Conservation (phyloP, 1,140 invertebrate genomes). For the Agrypnia vestita region DNA sequence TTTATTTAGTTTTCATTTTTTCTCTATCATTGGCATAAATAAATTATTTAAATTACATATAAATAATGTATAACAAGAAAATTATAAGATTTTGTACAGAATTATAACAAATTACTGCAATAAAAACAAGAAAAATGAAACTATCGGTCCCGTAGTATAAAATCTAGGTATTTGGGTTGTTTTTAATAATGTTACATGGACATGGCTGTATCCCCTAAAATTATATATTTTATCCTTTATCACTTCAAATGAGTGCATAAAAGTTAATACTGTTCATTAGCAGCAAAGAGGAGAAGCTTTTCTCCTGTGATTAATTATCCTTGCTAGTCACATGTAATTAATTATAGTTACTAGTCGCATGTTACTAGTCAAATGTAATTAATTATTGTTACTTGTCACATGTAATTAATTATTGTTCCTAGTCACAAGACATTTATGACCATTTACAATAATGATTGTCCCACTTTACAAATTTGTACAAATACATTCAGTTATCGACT, state of each 20-base stretch:
- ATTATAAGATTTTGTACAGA: constrained; percentile 59
- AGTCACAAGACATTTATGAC: constrained; percentile 1
- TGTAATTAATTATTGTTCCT: constrained; percentile 18
- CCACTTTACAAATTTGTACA: constrained; percentile 41
- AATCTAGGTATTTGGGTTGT: constrained; percentile 53
- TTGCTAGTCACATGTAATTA: neutral
- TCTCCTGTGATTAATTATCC: neutral
- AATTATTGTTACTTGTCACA: neutral
- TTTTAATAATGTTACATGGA: constrained; percentile 28
- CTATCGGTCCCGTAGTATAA: constrained; percentile 59
- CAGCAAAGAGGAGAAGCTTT: constrained; percentile 13
- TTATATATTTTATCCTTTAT: constrained; percentile 42
- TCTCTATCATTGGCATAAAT: constrained; percentile 61
- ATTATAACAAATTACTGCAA: constrained; percentile 54
- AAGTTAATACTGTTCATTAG: constrained; percentile 60
- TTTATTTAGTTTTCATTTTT: constrained; percentile 63
- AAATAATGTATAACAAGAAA: constrained; percentile 58
- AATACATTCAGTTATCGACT: constrained; percentile 23
- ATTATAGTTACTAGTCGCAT: constrained; percentile 12
- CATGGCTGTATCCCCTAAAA: constrained; percentile 34
- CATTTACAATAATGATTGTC: constrained; percentile 6
- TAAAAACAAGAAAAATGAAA: constrained; percentile 60
- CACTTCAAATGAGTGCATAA: constrained; percentile 39
- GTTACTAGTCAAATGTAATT: too few relatives aligned
- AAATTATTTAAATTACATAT: constrained; percentile 56